A percentile compares a stretch with the other conserved stretches of the same genome.
phyloP scores from a whole-genome alignment of 2,113 vertebrate species.

The Phylloscopus whistleri region DNA sequence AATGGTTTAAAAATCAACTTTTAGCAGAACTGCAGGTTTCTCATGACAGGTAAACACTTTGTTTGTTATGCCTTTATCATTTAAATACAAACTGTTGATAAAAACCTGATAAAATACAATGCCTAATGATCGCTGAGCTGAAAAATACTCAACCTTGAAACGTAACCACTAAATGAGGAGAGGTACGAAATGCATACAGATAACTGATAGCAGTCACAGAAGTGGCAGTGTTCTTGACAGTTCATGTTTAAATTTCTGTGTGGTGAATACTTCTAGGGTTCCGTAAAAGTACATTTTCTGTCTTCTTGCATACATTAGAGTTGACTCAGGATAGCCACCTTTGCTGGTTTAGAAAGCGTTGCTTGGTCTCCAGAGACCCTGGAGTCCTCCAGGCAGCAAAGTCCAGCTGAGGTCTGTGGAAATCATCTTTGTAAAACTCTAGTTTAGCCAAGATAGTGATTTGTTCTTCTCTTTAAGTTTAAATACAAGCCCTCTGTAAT shows the following conservation, averaged over 20 bases:
- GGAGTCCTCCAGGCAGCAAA: background rate
- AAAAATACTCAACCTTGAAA: background rate
- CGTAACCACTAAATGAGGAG: background rate
- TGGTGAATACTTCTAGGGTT: background rate
- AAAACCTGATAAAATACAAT: background rate
- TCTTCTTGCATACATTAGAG: background rate
- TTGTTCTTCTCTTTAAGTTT: background rate
- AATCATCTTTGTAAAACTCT: background rate
- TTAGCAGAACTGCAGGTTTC: slow-evolving; percentile 90
- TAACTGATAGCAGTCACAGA: background rate
- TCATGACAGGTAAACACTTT: slow-evolving; percentile 86
- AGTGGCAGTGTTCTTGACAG: background rate
- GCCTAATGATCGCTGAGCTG: background rate
- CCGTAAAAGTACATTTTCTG: background rate
- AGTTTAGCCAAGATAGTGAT: background rate
- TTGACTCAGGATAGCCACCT: background rate
- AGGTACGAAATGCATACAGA: background rate
- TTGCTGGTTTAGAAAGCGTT: background rate
- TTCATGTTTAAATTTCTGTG: background rate
- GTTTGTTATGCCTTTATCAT: background rate
- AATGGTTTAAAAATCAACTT: slow-evolving; percentile 97
- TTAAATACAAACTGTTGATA: background rate
- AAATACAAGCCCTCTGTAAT: background rate
- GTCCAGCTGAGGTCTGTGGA: background rate
- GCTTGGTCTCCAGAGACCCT: background rate